Conservation (phyloP, 2,797 vertebrate genomes). For the Ispidina lecontei region DNA sequence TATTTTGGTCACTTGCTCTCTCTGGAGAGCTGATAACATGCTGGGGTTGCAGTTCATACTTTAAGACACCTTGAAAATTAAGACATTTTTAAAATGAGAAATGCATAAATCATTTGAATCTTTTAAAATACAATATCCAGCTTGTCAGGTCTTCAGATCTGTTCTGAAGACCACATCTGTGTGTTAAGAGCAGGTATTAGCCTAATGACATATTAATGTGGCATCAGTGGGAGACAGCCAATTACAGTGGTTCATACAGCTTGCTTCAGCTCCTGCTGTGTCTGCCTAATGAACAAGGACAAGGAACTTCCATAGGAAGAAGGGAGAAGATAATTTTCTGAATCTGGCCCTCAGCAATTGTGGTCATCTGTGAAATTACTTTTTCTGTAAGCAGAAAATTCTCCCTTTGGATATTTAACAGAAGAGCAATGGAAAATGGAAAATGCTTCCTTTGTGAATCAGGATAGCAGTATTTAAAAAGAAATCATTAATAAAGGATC, state of each 20-base stretch:
- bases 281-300: slow-evolving; percentile 35
- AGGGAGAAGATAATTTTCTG: not conserved
- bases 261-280: slow-evolving; percentile 16
- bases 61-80: not conserved
- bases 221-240: slow-evolving; percentile 37
- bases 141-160: not conserved
- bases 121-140: slow-evolving; percentile 2
- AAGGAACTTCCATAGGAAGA: not conserved
- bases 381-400: slow-evolving; percentile 57
- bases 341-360: slow-evolving; percentile 42
- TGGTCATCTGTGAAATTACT: slow-evolving; percentile 62
- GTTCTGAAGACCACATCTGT: not conserved
- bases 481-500: slow-evolving; percentile 65
- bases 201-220: slow-evolving; percentile 56
- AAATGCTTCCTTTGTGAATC: slow-evolving; percentile 40
- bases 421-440: slow-evolving; percentile 50
- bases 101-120: not conserved
- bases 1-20: not conserved
- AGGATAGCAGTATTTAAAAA: slow-evolving; percentile 48
- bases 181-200: slow-evolving; percentile 37
- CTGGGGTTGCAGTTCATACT: not conserved
- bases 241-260: slow-evolving; percentile 22
- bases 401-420: slow-evolving; percentile 41
- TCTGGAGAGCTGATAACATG: not conserved
- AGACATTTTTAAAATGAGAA: not conserved